Percentiles rank a stretch among this genome's conserved stretches.
These are phyloP conservation scores for Drosophila ogumai DNA, from an alignment of 1,140 invertebrate genomes.

Conservation along the genomic window DNA sequence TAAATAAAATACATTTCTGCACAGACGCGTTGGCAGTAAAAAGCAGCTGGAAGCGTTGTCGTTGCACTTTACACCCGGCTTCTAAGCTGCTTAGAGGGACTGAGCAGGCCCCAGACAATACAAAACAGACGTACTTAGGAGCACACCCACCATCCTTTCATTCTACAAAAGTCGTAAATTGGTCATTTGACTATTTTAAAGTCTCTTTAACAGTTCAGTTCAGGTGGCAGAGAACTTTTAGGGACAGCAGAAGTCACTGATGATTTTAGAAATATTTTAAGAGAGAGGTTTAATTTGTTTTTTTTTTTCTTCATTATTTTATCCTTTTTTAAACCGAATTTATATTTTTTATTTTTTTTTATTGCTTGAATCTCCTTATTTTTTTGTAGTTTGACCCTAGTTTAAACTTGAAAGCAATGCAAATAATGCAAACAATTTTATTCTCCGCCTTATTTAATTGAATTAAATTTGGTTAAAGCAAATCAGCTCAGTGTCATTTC, in stretches of 20 bases:
- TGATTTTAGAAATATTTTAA: background rate
- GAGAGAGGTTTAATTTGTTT: background rate
- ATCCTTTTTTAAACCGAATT: too few species aligned
- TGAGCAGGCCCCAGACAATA: constrained; percentile 9
- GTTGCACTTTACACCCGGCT: constrained; percentile 39
- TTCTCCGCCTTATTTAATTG: constrained; percentile 58
- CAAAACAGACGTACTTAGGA: constrained; percentile 7
- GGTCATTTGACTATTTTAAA: constrained; percentile 64
- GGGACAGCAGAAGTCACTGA: background rate
- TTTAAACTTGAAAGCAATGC: background rate
- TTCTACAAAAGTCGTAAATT: constrained; percentile 52
- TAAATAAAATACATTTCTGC: constrained; percentile 41
- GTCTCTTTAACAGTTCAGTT: constrained; percentile 20
- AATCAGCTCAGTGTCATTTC: constrained; percentile 70
- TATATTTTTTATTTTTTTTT: background rate
- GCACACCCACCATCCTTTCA: background rate
- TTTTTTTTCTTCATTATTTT: background rate
- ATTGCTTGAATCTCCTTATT: background rate
- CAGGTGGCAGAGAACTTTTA: background rate
- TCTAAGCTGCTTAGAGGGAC: constrained; percentile 49
- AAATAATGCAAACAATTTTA: constrained; percentile 3
- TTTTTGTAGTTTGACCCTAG: background rate
- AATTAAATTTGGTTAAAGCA: constrained; percentile 70
- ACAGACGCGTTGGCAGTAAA: constrained; percentile 38
- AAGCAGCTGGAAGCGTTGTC: constrained; percentile 19